Base-by-base conservation (phyloP, 2,113 vertebrate genomes). In the Sardina pilchardus region DNA sequence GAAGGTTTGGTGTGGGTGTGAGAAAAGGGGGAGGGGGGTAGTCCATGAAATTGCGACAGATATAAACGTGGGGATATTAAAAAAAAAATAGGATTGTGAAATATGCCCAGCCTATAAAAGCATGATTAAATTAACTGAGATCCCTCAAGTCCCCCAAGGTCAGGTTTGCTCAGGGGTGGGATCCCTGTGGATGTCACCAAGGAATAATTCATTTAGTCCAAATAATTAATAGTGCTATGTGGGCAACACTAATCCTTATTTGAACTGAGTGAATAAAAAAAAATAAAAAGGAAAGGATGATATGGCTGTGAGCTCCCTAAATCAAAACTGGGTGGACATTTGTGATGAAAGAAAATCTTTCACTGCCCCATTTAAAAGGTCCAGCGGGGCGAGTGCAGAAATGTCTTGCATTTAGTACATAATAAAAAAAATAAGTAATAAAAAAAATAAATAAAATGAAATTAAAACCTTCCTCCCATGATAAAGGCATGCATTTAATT, bases 81-180 rank as follows among this genome's bases (percentile, higher is more conserved):
- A 59, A 59, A 59, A 30, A 67, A 67, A 67, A 26, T 4, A n/a
- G 59, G 59, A 26, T 26, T 63, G 6, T 30, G 9, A 67, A 67
- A 9, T 24, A 24, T 8, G 63, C 63, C 9, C 8, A 12, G n/a
- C 63, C 26, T 9, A 30, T 67, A 67, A 67, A 30, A 67, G 63
- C 9, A 10, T 78, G 71, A 78, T 78, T 78, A 78, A 78, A 78
- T 78, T 78, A 78, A 78, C 71, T 36, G 26, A 78, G 30, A 71
- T 12, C 63, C 63, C 56, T 59, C n/a, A 30, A 67, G 30, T 34
- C 71, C 30, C 71, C 14, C 30, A 36, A 36, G 71, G 71, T 78
- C 71, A 78, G 16, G 30, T 78, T 36, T 78, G 71, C 71, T 78
- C 26, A 36, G 71, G 71, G 14, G 71, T 16, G 30, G 12, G 71